Evolutionary conservation across 1,140 invertebrate species (phyloP), one percentile per base, ranked within the genome.

Genomic region (Nomia melanderi): DNA sequence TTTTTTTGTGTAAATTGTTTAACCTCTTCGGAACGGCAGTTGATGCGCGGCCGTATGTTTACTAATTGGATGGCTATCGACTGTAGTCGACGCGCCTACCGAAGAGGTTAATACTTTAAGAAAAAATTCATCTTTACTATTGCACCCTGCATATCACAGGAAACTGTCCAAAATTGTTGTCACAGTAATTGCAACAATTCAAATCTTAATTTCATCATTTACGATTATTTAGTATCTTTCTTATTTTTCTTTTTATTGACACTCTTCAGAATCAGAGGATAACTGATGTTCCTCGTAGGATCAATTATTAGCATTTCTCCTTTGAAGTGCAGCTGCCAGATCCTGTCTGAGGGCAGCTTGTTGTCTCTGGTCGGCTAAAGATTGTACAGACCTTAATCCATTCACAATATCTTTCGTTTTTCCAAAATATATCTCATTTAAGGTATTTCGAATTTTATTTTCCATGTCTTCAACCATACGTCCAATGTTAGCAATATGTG

Each of bases 381-480:
- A 95, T 87, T 97, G 95, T 71, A 97, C 95, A 56, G 97, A 98
- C 62, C 99, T 95, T 77, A 99, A 93, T n/a, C 98, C 98, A 89
- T 99, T 99, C 20, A 99, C 98, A 89, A 99, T 99, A 92, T 99
- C 98, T 91, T 97, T 98, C 20, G 98, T 99, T 93, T 99, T 99
- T 85, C 98, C 97, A 94, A 99, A 99, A 93, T 99, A 99, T 83
- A 99, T 99, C 93, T 99, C 98, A 90, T 99, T 99, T 65, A 99
- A 93, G 1, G 98, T 99, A 88, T 98, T 98, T 82, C 99, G 95
- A 88, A 99, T 99, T 94, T 99, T 99, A 91, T 99, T 99, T 90
- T 99, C 99, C 98, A 99, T 99, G 85, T 99, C 99, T 93, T 99
- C 96, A 0, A 98, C 97, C 96, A 97, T 96, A 78, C 96, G 95